phyloP scores from a whole-genome alignment of 1,140 invertebrate genomes.

The Papilio polytes region DNA sequence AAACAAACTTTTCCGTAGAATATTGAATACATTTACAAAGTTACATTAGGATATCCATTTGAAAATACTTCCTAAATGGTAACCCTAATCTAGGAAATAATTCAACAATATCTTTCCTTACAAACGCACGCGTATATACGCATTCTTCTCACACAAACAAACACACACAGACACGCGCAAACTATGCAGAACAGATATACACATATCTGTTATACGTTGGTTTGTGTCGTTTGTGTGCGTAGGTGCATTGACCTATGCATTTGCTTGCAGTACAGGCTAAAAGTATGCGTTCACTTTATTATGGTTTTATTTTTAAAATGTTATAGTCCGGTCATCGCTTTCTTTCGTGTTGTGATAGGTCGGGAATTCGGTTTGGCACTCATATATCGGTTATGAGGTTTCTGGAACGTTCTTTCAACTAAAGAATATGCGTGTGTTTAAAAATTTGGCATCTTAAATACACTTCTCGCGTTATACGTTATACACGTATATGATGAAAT shows the following conservation, averaged over 20 bases:
- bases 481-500: no score
- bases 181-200: constrained; percentile 55
- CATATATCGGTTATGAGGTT: constrained; percentile 49
- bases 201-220: constrained; percentile 51
- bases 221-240: constrained; percentile 75
- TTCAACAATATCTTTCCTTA: constrained; percentile 80
- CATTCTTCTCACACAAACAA: constrained; percentile 82
- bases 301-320: constrained; percentile 83
- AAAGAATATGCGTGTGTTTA: neutral
- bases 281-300: constrained; percentile 83
- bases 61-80: constrained; percentile 35
- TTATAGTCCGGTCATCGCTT: constrained; percentile 65
- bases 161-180: constrained; percentile 63
- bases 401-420: constrained; percentile 26
- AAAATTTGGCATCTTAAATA: neutral
- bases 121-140: constrained; percentile 70
- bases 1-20: neutral
- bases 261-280: constrained; percentile 80
- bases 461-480: neutral
- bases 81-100: constrained; percentile 76
- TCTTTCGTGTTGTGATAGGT: constrained; percentile 75
- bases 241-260: constrained; percentile 78
- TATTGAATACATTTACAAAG: neutral
- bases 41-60: neutral
- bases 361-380: constrained; percentile 60